Percentiles rank a stretch among this genome's conserved stretches.
Evolutionary conservation across 2,113 vertebrate species (phyloP).

Genomic region (Dromaius novaehollandiae): DNA sequence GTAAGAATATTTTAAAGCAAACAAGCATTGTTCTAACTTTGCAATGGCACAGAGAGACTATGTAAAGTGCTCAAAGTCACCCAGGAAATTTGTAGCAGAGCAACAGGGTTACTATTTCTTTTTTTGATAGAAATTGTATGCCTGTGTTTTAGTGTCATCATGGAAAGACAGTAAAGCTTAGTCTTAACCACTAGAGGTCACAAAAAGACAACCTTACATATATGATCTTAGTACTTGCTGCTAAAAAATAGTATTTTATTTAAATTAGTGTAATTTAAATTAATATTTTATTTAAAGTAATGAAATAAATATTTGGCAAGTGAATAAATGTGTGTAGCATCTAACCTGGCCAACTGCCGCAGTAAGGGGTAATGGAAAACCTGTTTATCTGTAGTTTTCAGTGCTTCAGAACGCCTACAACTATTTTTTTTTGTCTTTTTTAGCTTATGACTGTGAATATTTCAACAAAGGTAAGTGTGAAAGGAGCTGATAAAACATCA

Average conservation of each 20-base stretch:
- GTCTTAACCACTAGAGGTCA: slow-evolving; percentile 66
- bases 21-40: background rate
- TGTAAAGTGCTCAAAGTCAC: background rate
- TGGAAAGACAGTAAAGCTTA: background rate
- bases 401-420: background rate
- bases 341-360: background rate
- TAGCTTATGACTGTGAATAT: slow-evolving; percentile 98
- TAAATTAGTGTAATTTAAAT: background rate
- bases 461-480: slow-evolving; percentile 92
- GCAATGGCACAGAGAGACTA: background rate
- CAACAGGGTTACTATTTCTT: background rate
- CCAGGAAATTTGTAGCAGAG: background rate
- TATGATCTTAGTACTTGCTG: background rate
- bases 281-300: background rate
- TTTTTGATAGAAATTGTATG: background rate
- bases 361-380: background rate
- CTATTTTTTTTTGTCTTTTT: slow-evolving; percentile 51
- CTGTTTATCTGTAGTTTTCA: background rate
- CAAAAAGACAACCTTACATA: slow-evolving; percentile 12
- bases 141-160: background rate
- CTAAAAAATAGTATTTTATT: background rate
- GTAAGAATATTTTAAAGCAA: background rate
- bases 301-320: background rate
- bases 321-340: background rate
- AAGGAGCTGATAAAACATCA: background rate